Percentiles rank a stretch among this genome's conserved stretches.
These are phyloP conservation scores for Lasioglossum malachurum DNA, from an alignment of 2,888 invertebrate species.

Conservation along the genomic window DNA sequence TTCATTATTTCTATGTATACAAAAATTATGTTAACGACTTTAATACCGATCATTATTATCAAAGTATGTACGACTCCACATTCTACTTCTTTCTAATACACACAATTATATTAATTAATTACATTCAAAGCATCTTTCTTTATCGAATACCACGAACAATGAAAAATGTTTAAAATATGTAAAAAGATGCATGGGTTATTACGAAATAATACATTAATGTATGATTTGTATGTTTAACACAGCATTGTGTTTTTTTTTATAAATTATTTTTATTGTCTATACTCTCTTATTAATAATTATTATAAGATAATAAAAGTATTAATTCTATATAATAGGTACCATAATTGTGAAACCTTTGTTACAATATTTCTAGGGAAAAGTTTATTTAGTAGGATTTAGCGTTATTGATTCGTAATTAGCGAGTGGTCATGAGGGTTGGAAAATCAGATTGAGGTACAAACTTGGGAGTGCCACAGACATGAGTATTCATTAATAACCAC, in stretches of 20 bases:
- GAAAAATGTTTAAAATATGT: slow-evolving; percentile 27
- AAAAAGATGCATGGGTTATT: slow-evolving; percentile 48
- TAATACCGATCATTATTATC: slow-evolving; percentile 31
- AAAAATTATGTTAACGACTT: slow-evolving; percentile 18
- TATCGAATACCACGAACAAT: slow-evolving; percentile 32
- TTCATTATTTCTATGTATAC: slow-evolving; percentile 23
- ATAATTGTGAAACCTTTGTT: slow-evolving; percentile 56
- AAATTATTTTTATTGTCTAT: slow-evolving; percentile 79
- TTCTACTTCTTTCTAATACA: slow-evolving; percentile 33
- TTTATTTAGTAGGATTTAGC: slow-evolving; percentile 19
- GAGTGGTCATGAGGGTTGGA: slow-evolving; percentile 24
- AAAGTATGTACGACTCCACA: slow-evolving; percentile 23
- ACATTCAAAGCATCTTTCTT: slow-evolving; percentile 4
- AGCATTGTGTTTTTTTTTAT: slow-evolving; percentile 74
- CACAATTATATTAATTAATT: slow-evolving; percentile 23
- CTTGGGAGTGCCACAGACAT: slow-evolving; percentile 75
- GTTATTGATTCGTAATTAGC: slow-evolving; percentile 64
- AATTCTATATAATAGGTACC: slow-evolving; percentile 51
- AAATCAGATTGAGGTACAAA: slow-evolving; percentile 62
- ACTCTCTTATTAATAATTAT: slow-evolving; percentile 76
- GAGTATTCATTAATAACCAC: slow-evolving; percentile 77
- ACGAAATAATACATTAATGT: slow-evolving; percentile 48
- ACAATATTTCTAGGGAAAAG: slow-evolving; percentile 10
- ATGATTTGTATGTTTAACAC: slow-evolving; percentile 59
- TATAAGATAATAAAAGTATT: slow-evolving; percentile 76